Evolutionary conservation across 1,140 invertebrate species (phyloP).

Genomic region (Bombus superbus): DNA sequence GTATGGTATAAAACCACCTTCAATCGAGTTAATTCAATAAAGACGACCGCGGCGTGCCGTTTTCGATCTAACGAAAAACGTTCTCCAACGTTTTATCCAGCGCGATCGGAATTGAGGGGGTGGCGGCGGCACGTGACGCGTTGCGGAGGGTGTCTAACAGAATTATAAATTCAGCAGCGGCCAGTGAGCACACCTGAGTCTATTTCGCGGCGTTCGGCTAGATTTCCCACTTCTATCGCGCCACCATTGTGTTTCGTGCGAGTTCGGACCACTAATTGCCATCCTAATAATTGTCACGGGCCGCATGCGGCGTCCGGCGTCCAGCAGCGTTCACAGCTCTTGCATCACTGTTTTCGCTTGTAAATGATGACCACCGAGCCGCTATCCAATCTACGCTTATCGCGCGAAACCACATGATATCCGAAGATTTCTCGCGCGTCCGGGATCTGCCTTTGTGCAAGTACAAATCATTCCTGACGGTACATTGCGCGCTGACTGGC

Average conservation of each 20-base stretch:
- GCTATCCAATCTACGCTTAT: slow-evolving; percentile 71
- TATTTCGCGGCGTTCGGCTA: slow-evolving; percentile 64
- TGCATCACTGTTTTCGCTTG: slow-evolving; percentile 49
- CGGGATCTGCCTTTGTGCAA: slow-evolving; percentile 18
- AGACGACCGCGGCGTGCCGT: neutral
- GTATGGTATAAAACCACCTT: neutral
- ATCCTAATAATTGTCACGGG: slow-evolving; percentile 75
- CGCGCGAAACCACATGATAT: slow-evolving; percentile 64
- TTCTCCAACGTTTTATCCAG: slow-evolving; percentile 17
- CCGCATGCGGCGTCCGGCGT: slow-evolving; percentile 30
- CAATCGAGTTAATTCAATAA: slow-evolving; percentile 36
- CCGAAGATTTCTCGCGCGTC: slow-evolving; percentile 54
- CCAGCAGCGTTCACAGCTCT: slow-evolving; percentile 8
- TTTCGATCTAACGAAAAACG: slow-evolving; percentile 8
- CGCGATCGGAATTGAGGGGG: slow-evolving; percentile 15
- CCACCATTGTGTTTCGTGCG: slow-evolving; percentile 36
- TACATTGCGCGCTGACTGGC: slow-evolving; percentile 10
- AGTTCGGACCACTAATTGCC: slow-evolving; percentile 57
- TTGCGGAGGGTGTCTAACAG: slow-evolving; percentile 72
- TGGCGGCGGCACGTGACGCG: slow-evolving; percentile 64
- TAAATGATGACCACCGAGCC: slow-evolving; percentile 60
- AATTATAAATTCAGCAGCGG: slow-evolving; percentile 79
- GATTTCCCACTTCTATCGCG: slow-evolving; percentile 58
- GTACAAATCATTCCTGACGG: slow-evolving; percentile 56
- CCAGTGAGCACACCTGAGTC: slow-evolving; percentile 74